Evolutionary conservation across 2,797 vertebrate genomes (phyloP), one percentile per base, ranked within the genome.

Genomic region (Balearica regulorum): DNA sequence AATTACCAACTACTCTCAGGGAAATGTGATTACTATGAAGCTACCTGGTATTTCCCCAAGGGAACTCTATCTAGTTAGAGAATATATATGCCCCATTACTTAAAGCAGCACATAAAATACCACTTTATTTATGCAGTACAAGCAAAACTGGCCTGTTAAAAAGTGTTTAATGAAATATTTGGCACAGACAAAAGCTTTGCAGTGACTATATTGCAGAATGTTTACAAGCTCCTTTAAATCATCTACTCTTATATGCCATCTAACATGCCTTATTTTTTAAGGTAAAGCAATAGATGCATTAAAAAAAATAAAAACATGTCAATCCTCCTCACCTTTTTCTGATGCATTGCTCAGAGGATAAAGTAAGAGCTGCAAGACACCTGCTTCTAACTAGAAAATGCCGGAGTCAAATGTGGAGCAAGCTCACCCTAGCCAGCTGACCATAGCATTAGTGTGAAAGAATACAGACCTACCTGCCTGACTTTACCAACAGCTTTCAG

Each of bases 21-120:
- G 84, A 95, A 96, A 95, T 92, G 95, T 95, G 95, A 96, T 96
- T 96, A 95, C 90, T 93, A 8, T 81, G 92, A 93, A 95, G 88
- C 46, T 96, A 97, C 94, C 94, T 95, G 94, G 68, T 93, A 86
- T 93, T 93, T 93, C 44, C 95, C 86, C 87, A 94, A 77, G 93
- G 86, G 75, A 66, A n/a, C 68, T 90, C 71, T 80, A 68, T 85
- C 83, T 93, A 80, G 88, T 87, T 94, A 80, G 54, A 91, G 87
- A 83, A 66, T 94, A 93, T 93, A 66, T 87, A 89, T 95, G 83
- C 60, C 81, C 91, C 75, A 94, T 95, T 97, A 91, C 86, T 92
- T 93, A 94, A 87, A 92, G 78, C 24, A 84, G 71, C 68, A 89
- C 92, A 87, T 89, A 93, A 96, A 96, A 87, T 61, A 57, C 28